phyloP scores from a whole-genome alignment of 2,797 vertebrate species.

The Rhodeus uyekii region DNA sequence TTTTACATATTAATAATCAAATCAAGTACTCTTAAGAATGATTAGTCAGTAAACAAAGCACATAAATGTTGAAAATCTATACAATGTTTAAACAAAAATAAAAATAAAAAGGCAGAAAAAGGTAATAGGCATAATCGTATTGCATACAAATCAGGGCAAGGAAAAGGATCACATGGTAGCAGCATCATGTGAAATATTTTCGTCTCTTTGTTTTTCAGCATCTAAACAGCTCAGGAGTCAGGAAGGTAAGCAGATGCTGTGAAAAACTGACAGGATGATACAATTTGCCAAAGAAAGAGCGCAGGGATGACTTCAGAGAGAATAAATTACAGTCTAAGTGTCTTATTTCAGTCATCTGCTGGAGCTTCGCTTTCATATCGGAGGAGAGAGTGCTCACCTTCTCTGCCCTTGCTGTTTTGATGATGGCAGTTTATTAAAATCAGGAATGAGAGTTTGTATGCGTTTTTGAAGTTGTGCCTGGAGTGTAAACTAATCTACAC shows the following conservation, averaged over 20 bases:
- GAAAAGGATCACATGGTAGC: not conserved
- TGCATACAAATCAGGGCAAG: not conserved
- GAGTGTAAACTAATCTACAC: not conserved
- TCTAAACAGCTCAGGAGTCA: slow-evolving; percentile 7
- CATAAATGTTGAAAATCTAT: not conserved
- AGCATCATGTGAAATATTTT: not conserved
- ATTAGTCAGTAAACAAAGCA: not conserved
- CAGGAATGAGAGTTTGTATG: not conserved
- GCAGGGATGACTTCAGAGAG: slow-evolving; percentile 17
- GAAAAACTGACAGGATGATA: not conserved
- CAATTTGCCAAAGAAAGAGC: slow-evolving; percentile 1
- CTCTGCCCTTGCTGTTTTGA: slow-evolving; percentile 7
- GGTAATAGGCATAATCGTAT: too few species aligned
- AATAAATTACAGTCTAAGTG: slow-evolving; percentile 28
- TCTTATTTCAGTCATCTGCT: slow-evolving; percentile 17
- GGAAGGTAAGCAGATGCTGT: slow-evolving; percentile 4
- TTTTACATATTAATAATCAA: too few species aligned
- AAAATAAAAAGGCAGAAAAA: not conserved
- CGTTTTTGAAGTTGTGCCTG: not conserved
- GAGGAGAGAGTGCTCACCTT: not conserved
- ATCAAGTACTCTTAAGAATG: too few species aligned
- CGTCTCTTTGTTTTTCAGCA: not conserved
- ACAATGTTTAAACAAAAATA: not conserved
- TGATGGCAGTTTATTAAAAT: slow-evolving; percentile 2
- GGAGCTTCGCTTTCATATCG: not conserved